Base-by-base conservation (phyloP, 1,140 invertebrate genomes). In the Dendroctonus ponderosae region DNA sequence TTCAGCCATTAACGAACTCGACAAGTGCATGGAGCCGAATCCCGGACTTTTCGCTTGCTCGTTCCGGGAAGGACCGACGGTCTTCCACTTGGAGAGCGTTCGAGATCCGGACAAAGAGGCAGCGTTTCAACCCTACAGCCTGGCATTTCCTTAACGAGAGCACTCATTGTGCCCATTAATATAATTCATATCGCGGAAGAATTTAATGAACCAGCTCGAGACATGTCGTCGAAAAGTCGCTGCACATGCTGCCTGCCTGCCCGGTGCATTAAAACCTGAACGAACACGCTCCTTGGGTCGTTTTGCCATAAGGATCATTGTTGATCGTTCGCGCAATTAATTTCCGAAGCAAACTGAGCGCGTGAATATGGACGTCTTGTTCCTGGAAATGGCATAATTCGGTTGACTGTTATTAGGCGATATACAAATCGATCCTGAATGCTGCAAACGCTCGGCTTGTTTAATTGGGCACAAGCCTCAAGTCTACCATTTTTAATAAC, bases 151-250 rank as follows among this genome's bases (percentile, higher is more conserved):
- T 62, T 62, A 62, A 62, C 60, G 60, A 62, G 60, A 42, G 60
- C 49, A 51, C 56, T 70, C 59, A 67, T 71, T 69, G 70, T 71
- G 56, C 59, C 68, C 70, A 71, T 71, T 71, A 71, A 71, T 71
- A 68, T 56, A 71, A 69, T 62, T 71, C 70, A 71, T 71, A 69
- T 69, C 56, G 61, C 60, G 70, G 70, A 71, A 71, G 68, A 71
- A 71, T 71, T 71, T 71, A 71, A 71, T 65, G 70, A 65, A 51
- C 63, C 56, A 61, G 58, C 26, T 58, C 53, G 57, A 38, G 57
- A 48, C 43, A 60, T 60, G 67, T 68, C 61, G 67, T 68, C 62
- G 62, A 63, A 46, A 60, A 60, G 44, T 60, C 57, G 57, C 44
- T 60, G 57, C 54, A 42, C 39, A 41, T 42, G 39, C 39, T 12